Evolutionary conservation across 2,888 invertebrate genomes (phyloP).

Genomic region (Xestia ashworthii): DNA sequence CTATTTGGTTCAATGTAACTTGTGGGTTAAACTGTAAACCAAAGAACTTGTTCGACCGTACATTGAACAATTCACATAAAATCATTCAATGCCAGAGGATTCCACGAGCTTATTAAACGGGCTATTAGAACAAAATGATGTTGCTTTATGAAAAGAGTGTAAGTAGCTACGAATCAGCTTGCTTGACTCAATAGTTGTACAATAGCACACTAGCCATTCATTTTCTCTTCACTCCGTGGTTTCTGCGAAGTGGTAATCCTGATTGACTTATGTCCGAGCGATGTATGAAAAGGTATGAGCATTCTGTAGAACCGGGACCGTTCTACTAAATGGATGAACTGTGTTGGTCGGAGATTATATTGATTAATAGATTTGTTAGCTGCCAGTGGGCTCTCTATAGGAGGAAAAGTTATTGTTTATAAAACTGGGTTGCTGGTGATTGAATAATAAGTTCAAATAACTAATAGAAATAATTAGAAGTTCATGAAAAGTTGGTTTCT

Average conservation of each 20-base stretch:
- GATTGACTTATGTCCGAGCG: slow-evolving; percentile 21
- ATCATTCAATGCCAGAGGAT: neutral
- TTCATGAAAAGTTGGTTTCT: neutral
- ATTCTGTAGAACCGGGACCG: slow-evolving; percentile 5
- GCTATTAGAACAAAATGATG: neutral
- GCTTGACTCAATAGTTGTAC: neutral
- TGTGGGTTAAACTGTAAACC: no score
- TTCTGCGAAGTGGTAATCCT: neutral
- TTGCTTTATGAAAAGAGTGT: neutral
- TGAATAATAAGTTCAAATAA: neutral
- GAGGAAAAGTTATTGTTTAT: neutral
- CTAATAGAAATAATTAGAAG: neutral
- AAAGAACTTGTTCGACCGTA: no score
- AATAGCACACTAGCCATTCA: neutral
- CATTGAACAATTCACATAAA: neutral
- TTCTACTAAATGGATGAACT: slow-evolving; percentile 17
- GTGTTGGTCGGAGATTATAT: neutral
- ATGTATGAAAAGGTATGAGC: slow-evolving; percentile 6
- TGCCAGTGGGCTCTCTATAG: neutral
- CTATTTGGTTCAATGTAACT: no score
- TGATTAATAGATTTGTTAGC: neutral
- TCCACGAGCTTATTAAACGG: neutral
- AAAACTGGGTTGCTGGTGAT: neutral
- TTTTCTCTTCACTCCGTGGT: slow-evolving; percentile 4
- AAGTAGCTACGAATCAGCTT: neutral